phyloP scores from a whole-genome alignment of 2,113 vertebrate species.

The Halichoerus grypus region DNA sequence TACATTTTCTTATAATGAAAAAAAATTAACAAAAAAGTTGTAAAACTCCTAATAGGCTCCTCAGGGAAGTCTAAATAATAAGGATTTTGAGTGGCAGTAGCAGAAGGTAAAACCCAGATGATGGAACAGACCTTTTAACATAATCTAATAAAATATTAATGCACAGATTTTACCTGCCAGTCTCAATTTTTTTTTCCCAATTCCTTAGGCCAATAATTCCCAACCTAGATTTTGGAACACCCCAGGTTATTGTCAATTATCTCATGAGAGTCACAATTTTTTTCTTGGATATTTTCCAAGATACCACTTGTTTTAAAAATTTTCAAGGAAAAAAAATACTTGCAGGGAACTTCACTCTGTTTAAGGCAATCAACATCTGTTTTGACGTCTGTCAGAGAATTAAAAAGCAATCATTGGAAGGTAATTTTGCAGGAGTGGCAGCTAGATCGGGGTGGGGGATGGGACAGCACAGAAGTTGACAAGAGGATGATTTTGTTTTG shows the following conservation, averaged over 20 bases:
- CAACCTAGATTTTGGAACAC: background rate
- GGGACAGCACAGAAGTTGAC: background rate
- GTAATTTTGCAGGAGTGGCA: background rate
- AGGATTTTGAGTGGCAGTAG: slow-evolving; percentile 42
- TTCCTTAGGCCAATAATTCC: slow-evolving; percentile 32
- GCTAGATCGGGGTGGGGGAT: background rate
- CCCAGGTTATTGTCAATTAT: slow-evolving; percentile 12
- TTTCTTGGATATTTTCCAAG: slow-evolving; percentile 51
- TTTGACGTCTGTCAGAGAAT: slow-evolving; percentile 22
- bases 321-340: slow-evolving; percentile 26
- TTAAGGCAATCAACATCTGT: slow-evolving; percentile 16
- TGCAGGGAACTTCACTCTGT: background rate
- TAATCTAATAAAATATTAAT: slow-evolving; percentile 54
- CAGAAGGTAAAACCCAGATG: slow-evolving; percentile 5
- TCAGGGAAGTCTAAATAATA: slow-evolving; percentile 27
- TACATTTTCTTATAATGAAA: slow-evolving; percentile 35
- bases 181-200: slow-evolving; percentile 13
- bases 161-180: slow-evolving; percentile 27
- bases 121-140: background rate
- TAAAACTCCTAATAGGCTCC: slow-evolving; percentile 35
- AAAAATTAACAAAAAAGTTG: slow-evolving; percentile 44
- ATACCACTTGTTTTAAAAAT: slow-evolving; percentile 54
- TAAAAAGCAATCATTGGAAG: background rate
- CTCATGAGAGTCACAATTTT: background rate
- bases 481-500: background rate